A percentile compares a stretch with the other conserved stretches of the same genome.
Conservation (phyloP, 2,797 vertebrate genomes). For the Notolepis coatsorum region DNA sequence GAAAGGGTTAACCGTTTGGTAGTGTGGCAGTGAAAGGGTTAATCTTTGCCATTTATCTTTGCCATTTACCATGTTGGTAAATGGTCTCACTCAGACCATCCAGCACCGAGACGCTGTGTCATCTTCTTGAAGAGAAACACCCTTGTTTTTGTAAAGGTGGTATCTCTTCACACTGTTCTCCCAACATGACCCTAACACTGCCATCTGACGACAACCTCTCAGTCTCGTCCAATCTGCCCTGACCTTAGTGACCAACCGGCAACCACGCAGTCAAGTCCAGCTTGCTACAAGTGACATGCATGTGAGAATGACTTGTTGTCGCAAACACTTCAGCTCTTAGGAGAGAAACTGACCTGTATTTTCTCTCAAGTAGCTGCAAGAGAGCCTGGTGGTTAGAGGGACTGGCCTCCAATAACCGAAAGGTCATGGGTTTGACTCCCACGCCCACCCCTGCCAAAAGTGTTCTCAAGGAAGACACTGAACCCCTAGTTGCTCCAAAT, state of each 20-base stretch:
- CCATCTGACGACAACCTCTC: background rate
- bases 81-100: background rate
- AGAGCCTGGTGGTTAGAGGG: too few species aligned
- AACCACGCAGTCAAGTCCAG: background rate
- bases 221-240: background rate
- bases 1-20: background rate
- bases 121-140: background rate
- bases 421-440: too few species aligned
- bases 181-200: slow-evolving; percentile 2
- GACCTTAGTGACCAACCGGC: background rate
- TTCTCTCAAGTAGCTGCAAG: slow-evolving; percentile 18
- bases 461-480: too few species aligned
- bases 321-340: background rate
- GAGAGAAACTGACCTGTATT: background rate
- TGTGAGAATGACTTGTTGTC: slow-evolving; percentile 8
- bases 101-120: background rate
- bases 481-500: too few species aligned
- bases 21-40: background rate
- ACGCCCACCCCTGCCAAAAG: too few species aligned
- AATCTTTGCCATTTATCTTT: too few species aligned
- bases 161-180: background rate
- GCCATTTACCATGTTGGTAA: background rate
- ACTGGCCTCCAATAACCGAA: too few species aligned
- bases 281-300: background rate
- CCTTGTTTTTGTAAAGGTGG: background rate